Evolutionary conservation across 2,888 invertebrate genomes (phyloP), one percentile per base, ranked within the genome.

Genomic region (Odontocolon sp.): DNA sequence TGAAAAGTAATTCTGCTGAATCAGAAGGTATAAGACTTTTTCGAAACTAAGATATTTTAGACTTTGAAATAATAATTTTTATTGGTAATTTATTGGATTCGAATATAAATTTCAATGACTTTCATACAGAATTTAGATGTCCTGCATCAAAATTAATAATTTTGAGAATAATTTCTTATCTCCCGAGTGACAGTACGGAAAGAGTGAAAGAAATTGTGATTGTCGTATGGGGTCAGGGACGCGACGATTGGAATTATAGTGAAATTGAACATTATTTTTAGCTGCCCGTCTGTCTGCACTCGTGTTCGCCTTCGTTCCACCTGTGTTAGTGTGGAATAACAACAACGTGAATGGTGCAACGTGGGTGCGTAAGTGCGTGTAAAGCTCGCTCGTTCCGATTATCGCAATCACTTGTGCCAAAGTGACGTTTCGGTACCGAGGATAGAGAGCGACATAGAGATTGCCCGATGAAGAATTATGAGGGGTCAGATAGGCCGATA

Each of bases 211-310:
- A 3, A 16, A 28, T 16, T 1, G 5, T 11, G 26, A 23, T 4
- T 54, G 21, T n/a, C 16, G 3, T 75, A 40, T 77, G 81, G 79
- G 81, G 85, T 84, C 86, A 85, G 83, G 84, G 84, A 84, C 85
- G 79, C 72, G 9, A 28, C 2, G 78, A 80, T 71, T 81, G 82
- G 81, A 82, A 81, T 86, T 84, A 82, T 70, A 80, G 81, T 79
- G 81, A 84, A 84, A 85, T 86, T 81, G 83, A 76, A 83, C 31
- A 31, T 85, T 85, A 85, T 86, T 86, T 86, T 87, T 83, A 83
- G 81, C 82, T n/a, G n/a, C 81, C 70, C 77, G 56, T 69, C 79
- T n/a, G 81, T 80, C 81, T 83, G 80, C 80, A 80, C 75, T 79
- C 59, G 6, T 31, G 9, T 5, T 31, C 38, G n/a, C 28, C n/a